These are phyloP conservation scores for Ursus arctos DNA, from an alignment of 2,113 vertebrate species.

Conservation along the genomic window DNA sequence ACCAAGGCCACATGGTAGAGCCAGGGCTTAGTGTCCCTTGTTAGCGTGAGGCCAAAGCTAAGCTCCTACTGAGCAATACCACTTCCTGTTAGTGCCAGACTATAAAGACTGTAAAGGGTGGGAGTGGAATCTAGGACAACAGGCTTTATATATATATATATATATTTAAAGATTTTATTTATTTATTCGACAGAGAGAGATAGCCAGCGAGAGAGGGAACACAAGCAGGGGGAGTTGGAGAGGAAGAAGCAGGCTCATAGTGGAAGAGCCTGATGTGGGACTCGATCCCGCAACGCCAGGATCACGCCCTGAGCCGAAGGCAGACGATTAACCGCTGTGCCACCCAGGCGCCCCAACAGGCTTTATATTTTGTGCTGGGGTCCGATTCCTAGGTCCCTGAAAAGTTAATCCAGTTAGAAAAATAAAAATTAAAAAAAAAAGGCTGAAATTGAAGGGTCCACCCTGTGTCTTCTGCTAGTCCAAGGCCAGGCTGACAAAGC, in stretches of 20 bases:
- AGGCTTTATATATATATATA: not conserved
- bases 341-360: too few species aligned
- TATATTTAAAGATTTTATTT: too few species aligned
- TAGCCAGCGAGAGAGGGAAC: too few species aligned
- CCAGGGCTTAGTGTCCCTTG: not conserved
- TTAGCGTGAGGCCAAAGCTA: not conserved
- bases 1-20: not conserved
- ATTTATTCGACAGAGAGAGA: too few species aligned
- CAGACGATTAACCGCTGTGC: too few species aligned
- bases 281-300: too few species aligned
- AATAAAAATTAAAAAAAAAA: slow-evolving; percentile 14
- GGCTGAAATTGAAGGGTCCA: not conserved
- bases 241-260: too few species aligned
- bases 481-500: slow-evolving; percentile 52
- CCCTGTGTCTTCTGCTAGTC: not conserved
- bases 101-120: not conserved
- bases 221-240: too few species aligned
- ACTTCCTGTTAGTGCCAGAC: not conserved
- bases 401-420: not conserved
- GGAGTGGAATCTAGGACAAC: not conserved
- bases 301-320: too few species aligned
- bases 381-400: not conserved
- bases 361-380: not conserved
- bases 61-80: rapidly evolving
- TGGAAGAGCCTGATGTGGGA: too few species aligned